Conservation (phyloP, 2,797 vertebrate genomes). For the Oreonectes daqikongensis region DNA sequence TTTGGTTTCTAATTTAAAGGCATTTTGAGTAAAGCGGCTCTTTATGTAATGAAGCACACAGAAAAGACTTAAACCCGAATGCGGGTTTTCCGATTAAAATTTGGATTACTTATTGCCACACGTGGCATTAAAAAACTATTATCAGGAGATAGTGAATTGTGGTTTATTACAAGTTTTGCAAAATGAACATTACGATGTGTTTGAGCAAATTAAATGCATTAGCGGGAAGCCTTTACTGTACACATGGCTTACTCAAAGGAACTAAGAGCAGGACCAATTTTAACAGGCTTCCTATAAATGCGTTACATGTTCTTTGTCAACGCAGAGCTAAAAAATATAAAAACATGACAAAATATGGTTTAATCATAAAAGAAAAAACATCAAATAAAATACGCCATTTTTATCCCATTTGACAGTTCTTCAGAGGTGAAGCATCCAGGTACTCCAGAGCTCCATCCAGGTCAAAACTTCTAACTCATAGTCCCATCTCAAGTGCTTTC, state of each 20-base stretch:
- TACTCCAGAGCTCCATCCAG: background rate
- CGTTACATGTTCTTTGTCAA: background rate
- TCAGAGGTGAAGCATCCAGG: background rate
- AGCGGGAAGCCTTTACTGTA: background rate
- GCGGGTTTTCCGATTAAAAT: too few species aligned
- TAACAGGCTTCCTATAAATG: background rate
- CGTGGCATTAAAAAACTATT: too few species aligned
- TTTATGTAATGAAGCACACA: too few species aligned
- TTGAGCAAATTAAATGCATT: background rate
- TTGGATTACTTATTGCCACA: too few species aligned
- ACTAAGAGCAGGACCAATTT: background rate
- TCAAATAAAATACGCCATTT: slow-evolving; percentile 57
- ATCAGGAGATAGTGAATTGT: background rate
- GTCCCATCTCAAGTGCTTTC: slow-evolving; percentile 39
- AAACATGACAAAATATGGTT: slow-evolving; percentile 18
- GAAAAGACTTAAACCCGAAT: too few species aligned
- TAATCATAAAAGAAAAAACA: slow-evolving; percentile 23
- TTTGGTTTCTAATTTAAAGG: too few species aligned
- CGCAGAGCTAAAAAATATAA: slow-evolving; percentile 41
- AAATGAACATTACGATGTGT: background rate
- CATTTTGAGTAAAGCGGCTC: too few species aligned
- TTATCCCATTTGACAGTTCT: slow-evolving; percentile 50
- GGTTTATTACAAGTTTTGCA: slow-evolving; percentile 14
- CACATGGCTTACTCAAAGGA: background rate
- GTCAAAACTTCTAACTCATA: background rate